A percentile compares a stretch with the other conserved stretches of the same genome.
Conservation (phyloP, 2,113 vertebrate species). For the Psammodynastes pulverulentus region DNA sequence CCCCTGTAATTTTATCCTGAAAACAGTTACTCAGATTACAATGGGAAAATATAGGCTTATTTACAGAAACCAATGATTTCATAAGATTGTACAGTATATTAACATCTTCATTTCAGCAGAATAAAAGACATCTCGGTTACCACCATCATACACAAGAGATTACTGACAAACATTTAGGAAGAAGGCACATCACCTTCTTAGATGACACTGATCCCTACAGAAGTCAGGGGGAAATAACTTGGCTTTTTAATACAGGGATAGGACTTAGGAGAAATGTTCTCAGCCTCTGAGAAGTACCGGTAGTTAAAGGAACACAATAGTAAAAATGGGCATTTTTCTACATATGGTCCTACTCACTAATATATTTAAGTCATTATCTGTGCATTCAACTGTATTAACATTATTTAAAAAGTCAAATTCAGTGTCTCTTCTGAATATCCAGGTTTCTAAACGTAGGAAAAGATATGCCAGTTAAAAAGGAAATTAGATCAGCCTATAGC, state of each 20-base stretch:
- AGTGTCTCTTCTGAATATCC: neutral
- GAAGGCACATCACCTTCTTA: neutral
- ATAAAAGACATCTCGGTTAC: neutral
- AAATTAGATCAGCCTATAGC: neutral
- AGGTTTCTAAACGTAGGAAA: neutral
- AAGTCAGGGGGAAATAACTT: neutral
- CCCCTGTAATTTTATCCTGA: slow-evolving; percentile 32
- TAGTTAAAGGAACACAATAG: neutral
- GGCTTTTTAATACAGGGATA: neutral
- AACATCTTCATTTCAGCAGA: slow-evolving; percentile 8
- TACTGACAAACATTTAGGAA: neutral
- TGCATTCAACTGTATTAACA: neutral
- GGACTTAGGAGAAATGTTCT: neutral
- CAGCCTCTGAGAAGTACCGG: neutral
- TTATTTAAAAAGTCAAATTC: neutral
- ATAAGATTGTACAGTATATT: neutral
- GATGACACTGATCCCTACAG: neutral
- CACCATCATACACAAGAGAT: neutral
- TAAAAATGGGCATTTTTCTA: neutral
- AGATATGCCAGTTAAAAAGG: neutral
- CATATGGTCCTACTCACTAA: neutral
- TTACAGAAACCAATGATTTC: slow-evolving; percentile 27
- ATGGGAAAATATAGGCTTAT: slow-evolving; percentile 32
- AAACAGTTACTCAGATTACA: slow-evolving; percentile 18
- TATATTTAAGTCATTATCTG: neutral